Evolutionary conservation across 2,113 vertebrate genomes (phyloP).

Genomic region (Cephalopterus ornatus): DNA sequence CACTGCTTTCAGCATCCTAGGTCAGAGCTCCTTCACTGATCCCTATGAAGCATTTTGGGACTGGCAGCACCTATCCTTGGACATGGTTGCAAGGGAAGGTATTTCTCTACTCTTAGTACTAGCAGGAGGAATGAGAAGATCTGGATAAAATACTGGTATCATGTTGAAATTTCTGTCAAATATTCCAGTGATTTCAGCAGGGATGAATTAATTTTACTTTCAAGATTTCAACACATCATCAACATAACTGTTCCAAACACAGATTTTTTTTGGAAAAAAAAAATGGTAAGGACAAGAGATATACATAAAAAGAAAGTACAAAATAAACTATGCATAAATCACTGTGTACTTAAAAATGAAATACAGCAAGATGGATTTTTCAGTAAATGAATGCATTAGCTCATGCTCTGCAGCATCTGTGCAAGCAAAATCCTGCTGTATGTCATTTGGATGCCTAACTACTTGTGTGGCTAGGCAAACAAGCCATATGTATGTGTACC

Average conservation of each 20-base stretch:
- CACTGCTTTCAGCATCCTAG: background rate
- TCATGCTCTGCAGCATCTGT: background rate
- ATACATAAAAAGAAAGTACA: conserved; percentile 5
- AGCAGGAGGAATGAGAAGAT: background rate
- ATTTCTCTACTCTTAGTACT: background rate
- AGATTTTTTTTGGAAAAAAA: background rate
- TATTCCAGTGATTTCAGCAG: background rate
- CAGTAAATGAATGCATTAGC: background rate
- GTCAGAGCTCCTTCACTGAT: background rate
- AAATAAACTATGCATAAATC: background rate
- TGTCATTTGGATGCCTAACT: conserved; percentile 19
- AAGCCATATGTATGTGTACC: background rate
- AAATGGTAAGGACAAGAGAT: background rate
- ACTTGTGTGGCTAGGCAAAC: conserved; percentile 38
- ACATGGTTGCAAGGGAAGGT: background rate
- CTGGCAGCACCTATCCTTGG: background rate
- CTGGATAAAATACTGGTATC: background rate
- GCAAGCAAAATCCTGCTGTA: conserved; percentile 29
- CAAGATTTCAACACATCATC: background rate
- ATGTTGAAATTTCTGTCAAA: background rate
- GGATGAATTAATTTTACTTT: background rate
- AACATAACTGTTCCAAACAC: background rate
- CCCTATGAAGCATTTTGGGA: background rate
- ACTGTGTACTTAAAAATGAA: background rate
- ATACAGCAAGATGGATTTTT: background rate